Evolutionary conservation across 2,113 vertebrate species (phyloP), one percentile per base, ranked within the genome.

Genomic region (Chunga burmeisteri): DNA sequence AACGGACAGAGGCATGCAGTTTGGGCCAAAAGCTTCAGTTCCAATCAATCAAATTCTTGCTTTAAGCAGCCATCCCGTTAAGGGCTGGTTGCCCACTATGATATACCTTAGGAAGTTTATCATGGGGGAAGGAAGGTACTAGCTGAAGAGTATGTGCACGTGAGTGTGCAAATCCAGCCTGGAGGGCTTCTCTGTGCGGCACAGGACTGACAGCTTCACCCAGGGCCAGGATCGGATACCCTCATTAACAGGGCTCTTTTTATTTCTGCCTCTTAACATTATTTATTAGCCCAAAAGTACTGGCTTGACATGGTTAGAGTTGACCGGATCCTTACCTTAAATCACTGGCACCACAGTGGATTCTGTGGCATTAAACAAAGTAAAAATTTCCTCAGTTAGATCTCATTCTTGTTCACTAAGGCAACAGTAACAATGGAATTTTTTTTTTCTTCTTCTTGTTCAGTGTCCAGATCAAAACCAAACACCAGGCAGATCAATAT

Each of bases 161-260:
- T 2, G 4, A 49, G 16, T 53, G 26, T 81, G 50, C 36, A 29
- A 47, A 73, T 66, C 46, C 65, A 55, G 20, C 56, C 55, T 75
- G 23, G 16, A 40, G n/a, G 26, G 22, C 75, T 74, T 78, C 4
- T 74, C 22, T 70, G 8, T 49, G 46, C 81, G 47, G 25, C 36
- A 71, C 15, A 84, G 50, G 38, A 46, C 38, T 15, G 21, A n/a
- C n/a, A 55, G 58, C 25, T 65, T 90, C 56, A 72, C 47, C 40
- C 0, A 0, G 7, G 6, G 13, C 58, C 36, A 20, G 18, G 3
- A 44, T 40, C 36, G 19, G 22, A 19, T 58, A 55, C 9, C 8
- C 53, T 0, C 38, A 16, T 75, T 75, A 62, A 61, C 18, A 12
- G 6, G 3, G 9, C 20, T 85, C 21, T 72, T 80, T 50, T 80